Evolutionary conservation across 2,113 vertebrate genomes (phyloP).

Genomic region (Cephalophus harveyi): DNA sequence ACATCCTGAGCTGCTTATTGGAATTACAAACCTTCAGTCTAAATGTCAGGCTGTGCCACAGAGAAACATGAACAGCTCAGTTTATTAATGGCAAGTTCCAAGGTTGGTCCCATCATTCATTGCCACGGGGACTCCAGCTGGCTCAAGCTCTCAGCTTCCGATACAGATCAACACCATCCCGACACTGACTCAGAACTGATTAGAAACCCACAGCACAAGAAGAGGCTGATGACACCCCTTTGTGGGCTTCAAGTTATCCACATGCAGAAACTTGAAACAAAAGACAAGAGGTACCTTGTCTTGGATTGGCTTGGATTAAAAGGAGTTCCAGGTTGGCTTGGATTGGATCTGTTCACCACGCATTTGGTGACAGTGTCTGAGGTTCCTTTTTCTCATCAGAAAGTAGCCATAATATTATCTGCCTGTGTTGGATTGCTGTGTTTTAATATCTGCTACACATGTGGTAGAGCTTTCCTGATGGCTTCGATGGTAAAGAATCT

Average conservation of each 20-base stretch:
- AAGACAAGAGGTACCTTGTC: neutral
- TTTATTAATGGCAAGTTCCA: slow-evolving; percentile 49
- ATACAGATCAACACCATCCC: neutral
- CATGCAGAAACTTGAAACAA: neutral
- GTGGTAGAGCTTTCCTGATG: neutral
- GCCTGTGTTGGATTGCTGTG: neutral
- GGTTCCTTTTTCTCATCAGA: neutral
- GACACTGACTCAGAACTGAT: neutral
- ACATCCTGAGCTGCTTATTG: slow-evolving; percentile 12
- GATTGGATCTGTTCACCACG: neutral
- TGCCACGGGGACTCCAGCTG: neutral
- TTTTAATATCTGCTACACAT: neutral
- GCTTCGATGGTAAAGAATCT: neutral
- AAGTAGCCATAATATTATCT: neutral
- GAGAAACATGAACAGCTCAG: slow-evolving; percentile 50
- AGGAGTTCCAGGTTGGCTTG: neutral
- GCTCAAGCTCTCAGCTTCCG: neutral
- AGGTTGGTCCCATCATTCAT: slow-evolving; percentile 40
- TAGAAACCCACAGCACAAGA: slow-evolving; percentile 3
- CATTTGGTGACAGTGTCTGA: neutral
- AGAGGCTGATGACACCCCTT: neutral
- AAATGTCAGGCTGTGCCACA: slow-evolving; percentile 57
- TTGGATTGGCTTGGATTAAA: neutral
- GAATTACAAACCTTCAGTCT: slow-evolving; percentile 42
- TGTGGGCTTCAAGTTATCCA: neutral